Conservation (phyloP, 2,888 invertebrate species). For the Drosophila leonis region DNA sequence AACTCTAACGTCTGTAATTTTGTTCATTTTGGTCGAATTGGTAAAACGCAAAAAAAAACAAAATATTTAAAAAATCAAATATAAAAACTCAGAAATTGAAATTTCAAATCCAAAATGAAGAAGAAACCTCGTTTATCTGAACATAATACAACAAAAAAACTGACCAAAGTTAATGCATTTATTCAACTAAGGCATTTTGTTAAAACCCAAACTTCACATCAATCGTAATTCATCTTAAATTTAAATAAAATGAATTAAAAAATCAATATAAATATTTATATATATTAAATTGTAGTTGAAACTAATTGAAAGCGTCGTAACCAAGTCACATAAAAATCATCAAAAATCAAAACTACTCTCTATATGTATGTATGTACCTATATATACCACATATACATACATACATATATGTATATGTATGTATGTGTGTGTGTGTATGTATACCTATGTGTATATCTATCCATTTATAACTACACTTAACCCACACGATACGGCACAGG, state of each 20-base stretch:
- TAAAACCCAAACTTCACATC: constrained; percentile 37
- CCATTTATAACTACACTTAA: constrained; percentile 57
- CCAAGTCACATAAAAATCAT: constrained; percentile 46
- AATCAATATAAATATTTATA: not conserved
- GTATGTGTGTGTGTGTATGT: constrained; percentile 17
- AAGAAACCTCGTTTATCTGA: constrained; percentile 6
- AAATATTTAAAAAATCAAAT: not conserved
- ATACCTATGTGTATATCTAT: constrained; percentile 35
- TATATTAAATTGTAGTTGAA: constrained; percentile 42
- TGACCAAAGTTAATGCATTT: constrained; percentile 36
- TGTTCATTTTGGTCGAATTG: constrained; percentile 83
- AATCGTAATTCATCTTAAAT: constrained; percentile 44
- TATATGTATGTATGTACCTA: constrained; percentile 10
- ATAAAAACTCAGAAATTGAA: not conserved
- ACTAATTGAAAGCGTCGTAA: constrained; percentile 59
- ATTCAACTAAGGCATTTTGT: constrained; percentile 40
- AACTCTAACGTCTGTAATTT: constrained; percentile 79
- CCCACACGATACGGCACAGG: constrained; percentile 58
- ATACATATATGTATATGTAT: constrained; percentile 9
- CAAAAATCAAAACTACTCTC: constrained; percentile 21
- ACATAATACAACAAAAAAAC: constrained; percentile 19
- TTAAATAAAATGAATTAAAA: constrained; percentile 22
- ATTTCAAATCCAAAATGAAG: constrained; percentile 46
- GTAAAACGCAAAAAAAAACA: constrained; percentile 24
- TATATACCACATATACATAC: not conserved